Evolutionary conservation across 2,797 vertebrate species (phyloP), one percentile per base, ranked within the genome.

Genomic region (Euthynnus affinis): DNA sequence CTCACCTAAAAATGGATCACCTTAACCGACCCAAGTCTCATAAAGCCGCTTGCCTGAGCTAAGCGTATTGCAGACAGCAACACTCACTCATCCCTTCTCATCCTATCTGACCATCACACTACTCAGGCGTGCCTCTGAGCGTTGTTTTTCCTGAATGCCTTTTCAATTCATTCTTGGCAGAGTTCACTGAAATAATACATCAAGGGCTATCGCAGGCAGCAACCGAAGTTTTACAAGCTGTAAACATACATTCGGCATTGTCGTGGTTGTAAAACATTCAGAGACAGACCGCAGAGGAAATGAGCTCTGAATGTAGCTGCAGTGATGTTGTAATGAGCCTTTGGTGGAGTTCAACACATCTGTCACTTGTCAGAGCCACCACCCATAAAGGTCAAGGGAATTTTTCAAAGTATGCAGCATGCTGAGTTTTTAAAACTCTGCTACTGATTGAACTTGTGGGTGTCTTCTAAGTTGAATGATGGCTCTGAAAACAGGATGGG

Each of bases 311-410:
- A 82, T 56, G 69, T 66, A 81, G 78, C 70, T 78, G 90, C 81
- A 76, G 83, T 37, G 55, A 78, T 56, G 71, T 74, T 78, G 72
- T 82, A 88, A 86, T 73, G 83, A 86, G 84, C 49, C 74, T 85
- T 81, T 76, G 81, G 87, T 78, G 80, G 83, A 76, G 86, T 91
- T 89, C 76, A 82, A 82, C 83, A 88, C 88, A 91, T 93, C 85
- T 79, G 83, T 91, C 91, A 89, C 92, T 81, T 90, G 82, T 87
- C 88, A 87, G 34, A 87, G 70, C 76, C 87, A 84, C 81, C 80
- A 75, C 83, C 81, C 87, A 78, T 84, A 91, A 94, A 94, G 92
- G 92, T 93, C 90, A 92, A 27, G 78, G 71, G 69, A 82, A 93
- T 93, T 80, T 91, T 85, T 92, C 86, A 88, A 66, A 69, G 78